Percentiles rank a stretch among this genome's conserved stretches.
Conservation (phyloP, 2,797 vertebrate genomes). For the Enteromius paludinosus region DNA sequence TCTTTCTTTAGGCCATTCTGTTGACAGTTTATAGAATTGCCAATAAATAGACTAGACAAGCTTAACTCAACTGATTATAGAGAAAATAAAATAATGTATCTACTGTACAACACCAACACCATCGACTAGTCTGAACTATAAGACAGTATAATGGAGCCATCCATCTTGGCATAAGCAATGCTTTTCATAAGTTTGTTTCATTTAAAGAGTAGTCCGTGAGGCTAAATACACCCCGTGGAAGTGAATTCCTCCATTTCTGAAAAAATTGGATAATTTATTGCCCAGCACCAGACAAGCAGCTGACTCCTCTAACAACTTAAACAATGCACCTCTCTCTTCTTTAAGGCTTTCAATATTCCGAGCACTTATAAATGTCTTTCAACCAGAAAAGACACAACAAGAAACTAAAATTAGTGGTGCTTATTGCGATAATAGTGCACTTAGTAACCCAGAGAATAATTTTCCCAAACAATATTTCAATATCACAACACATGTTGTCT, state of each 20-base stretch:
- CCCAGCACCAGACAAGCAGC: constrained; percentile 55
- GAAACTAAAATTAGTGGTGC: neutral
- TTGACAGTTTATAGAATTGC: neutral
- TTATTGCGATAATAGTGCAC: neutral
- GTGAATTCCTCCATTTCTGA: constrained; percentile 20
- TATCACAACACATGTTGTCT: neutral
- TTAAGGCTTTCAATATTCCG: neutral
- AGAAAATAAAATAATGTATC: neutral
- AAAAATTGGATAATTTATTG: constrained; percentile 51
- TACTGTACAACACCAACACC: neutral
- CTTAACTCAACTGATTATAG: neutral
- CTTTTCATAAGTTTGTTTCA: neutral
- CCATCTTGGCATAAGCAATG: neutral
- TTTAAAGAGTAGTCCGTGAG: neutral
- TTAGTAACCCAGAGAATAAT: neutral
- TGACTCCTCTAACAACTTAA: constrained; percentile 44
- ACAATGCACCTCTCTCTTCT: constrained; percentile 16
- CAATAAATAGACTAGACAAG: neutral
- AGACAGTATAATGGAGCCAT: neutral
- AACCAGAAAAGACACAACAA: neutral
- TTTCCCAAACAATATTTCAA: neutral
- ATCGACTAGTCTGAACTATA: neutral
- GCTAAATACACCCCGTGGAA: constrained; percentile 18
- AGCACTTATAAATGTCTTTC: neutral
- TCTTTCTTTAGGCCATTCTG: constrained; percentile 81